Evolutionary conservation across 2,888 invertebrate genomes (phyloP).

Genomic region (Tetheella fluctuosa): DNA sequence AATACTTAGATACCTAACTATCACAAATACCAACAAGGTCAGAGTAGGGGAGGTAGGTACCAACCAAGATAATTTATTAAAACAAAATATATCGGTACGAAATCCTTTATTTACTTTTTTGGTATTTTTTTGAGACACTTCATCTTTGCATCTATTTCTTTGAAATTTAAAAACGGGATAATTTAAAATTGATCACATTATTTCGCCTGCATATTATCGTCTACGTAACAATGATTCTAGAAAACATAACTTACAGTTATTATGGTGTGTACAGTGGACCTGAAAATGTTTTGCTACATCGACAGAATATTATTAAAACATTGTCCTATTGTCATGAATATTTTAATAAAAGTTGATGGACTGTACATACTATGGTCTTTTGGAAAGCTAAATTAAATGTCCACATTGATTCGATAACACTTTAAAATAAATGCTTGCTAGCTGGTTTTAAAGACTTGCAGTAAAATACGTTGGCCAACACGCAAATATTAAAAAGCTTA

Average conservation of each 20-base stretch:
- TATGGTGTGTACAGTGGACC: neutral
- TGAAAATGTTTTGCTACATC: neutral
- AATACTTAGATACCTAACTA: no score
- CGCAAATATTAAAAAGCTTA: neutral
- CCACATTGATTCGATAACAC: neutral
- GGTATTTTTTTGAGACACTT: constrained; percentile 76
- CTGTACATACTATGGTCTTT: neutral
- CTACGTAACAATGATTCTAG: constrained; percentile 3
- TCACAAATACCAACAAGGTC: no score
- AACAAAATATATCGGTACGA: constrained; percentile 61
- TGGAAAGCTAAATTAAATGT: neutral
- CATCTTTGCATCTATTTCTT: constrained; percentile 58
- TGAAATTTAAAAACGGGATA: constrained; percentile 54
- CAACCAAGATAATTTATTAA: constrained; percentile 32
- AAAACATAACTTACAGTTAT: neutral
- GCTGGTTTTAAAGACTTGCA: neutral
- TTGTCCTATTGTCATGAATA: neutral
- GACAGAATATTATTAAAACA: neutral
- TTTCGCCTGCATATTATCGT: constrained; percentile 15
- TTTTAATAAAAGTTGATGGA: constrained; percentile 5
- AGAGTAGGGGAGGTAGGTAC: neutral
- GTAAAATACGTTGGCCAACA: neutral
- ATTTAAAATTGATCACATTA: constrained; percentile 21
- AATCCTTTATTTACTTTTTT: constrained; percentile 78
- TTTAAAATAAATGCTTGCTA: neutral